phyloP scores from a whole-genome alignment of 2,113 vertebrate genomes.

The Opisthocomus hoazin region DNA sequence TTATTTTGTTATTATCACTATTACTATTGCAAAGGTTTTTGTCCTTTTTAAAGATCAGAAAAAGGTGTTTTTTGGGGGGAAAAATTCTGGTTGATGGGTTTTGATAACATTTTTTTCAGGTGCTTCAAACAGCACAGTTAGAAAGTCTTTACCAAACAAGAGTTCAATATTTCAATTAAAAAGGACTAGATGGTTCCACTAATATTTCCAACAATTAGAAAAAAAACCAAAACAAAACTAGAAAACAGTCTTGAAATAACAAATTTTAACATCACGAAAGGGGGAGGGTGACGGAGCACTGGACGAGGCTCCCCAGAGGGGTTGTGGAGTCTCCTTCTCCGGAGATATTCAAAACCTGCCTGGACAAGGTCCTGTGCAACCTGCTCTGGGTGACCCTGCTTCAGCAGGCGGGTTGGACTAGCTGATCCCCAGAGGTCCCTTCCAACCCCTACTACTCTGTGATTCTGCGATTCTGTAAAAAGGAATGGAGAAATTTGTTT shows the following conservation, averaged over 20 bases:
- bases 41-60: neutral
- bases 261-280: too few relatives aligned
- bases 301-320: too few relatives aligned
- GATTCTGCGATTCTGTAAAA: too few relatives aligned
- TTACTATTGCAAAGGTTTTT: neutral
- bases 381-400: too few relatives aligned
- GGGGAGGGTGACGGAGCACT: too few relatives aligned
- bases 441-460: too few relatives aligned
- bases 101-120: neutral
- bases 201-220: neutral
- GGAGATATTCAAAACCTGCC: too few relatives aligned
- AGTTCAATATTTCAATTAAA: neutral
- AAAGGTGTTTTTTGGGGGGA: rapidly evolving
- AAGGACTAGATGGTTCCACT: neutral
- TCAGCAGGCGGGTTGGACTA: too few relatives aligned
- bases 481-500: neutral
- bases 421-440: too few relatives aligned
- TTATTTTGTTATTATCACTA: neutral
- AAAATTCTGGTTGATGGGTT: neutral
- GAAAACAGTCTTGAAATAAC: neutral
- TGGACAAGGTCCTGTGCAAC: too few relatives aligned
- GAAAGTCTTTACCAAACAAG: neutral
- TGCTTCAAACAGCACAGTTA: neutral
- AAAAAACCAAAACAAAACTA: neutral
- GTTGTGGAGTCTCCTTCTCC: too few relatives aligned